Percentiles rank a stretch among this genome's conserved stretches.
These are phyloP conservation scores for Typhlichthys subterraneus DNA, from an alignment of 2,797 vertebrate species.

Conservation along the genomic window DNA sequence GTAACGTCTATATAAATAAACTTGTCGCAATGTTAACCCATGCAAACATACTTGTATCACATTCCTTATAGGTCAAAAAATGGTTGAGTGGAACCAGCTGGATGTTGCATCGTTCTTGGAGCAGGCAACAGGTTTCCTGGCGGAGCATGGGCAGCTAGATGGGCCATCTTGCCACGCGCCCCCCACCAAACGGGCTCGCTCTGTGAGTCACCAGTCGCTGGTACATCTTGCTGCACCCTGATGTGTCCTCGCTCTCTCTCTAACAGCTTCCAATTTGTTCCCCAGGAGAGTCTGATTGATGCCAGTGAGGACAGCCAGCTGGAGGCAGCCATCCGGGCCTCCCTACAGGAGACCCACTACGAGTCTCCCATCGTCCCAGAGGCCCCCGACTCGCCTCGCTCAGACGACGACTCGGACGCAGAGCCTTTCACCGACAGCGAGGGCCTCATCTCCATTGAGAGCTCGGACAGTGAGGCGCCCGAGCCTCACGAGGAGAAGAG, in stretches of 20 bases:
- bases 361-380: conserved; percentile 88
- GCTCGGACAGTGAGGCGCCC: conserved; percentile 87
- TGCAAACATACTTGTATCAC: too few relatives aligned
- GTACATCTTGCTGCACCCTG: conserved; percentile 6
- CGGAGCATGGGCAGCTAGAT: conserved; percentile 95
- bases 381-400: conserved; percentile 81
- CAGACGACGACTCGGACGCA: conserved; percentile 88
- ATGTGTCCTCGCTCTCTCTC: conserved; percentile 21
- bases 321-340: conserved; percentile 97
- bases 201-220: conserved; percentile 81
- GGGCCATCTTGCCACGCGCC: conserved; percentile 92
- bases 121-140: conserved; percentile 93
- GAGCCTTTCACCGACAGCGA: conserved; percentile 98
- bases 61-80: conserved; percentile 87
- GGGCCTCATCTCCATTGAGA: conserved; percentile 94
- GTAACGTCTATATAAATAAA: too few relatives aligned
- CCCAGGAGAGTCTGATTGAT: conserved; percentile 96
- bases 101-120: conserved; percentile 96
- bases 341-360: conserved; percentile 96
- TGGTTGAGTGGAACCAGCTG: conserved; percentile 97
- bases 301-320: conserved; percentile 99
- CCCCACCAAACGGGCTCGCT: conserved; percentile 92
- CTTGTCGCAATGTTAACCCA: too few relatives aligned
- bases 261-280: conserved; percentile 47
- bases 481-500: conserved; percentile 58